Conservation (phyloP, 1,140 invertebrate genomes). For the Lanistes nyassanus region DNA sequence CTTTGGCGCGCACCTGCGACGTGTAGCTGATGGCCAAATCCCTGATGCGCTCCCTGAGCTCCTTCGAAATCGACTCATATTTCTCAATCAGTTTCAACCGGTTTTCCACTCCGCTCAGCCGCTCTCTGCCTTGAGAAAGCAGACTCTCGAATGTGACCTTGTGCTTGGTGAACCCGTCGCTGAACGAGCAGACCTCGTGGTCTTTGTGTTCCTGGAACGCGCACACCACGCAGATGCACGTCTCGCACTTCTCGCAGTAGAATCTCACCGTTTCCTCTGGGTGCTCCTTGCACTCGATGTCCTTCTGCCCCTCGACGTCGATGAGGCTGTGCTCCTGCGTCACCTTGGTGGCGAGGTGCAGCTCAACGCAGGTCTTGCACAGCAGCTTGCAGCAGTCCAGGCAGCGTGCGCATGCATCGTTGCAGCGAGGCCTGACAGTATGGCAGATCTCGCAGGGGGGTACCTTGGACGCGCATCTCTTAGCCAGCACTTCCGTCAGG, state of each 20-base stretch:
- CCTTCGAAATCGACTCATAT: slow-evolving; percentile 56
- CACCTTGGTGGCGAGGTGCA: slow-evolving; percentile 64
- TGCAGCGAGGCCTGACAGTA: slow-evolving; percentile 38
- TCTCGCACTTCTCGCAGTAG: slow-evolving; percentile 66
- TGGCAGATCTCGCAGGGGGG: slow-evolving; percentile 66
- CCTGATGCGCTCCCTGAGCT: slow-evolving; percentile 59
- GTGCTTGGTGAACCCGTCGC: slow-evolving; percentile 60
- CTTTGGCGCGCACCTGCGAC: slow-evolving; percentile 56
- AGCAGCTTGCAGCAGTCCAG: slow-evolving; percentile 66
- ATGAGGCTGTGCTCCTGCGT: slow-evolving; percentile 64
- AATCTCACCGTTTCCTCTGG: slow-evolving; percentile 63
- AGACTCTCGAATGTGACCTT: slow-evolving; percentile 51
- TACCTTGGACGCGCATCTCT: slow-evolving; percentile 45
- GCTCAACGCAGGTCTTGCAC: slow-evolving; percentile 61
- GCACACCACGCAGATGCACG: slow-evolving; percentile 65
- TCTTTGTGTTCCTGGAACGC: slow-evolving; percentile 65
- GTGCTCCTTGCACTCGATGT: slow-evolving; percentile 65
- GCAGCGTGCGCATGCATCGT: slow-evolving; percentile 63
- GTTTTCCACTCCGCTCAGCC: slow-evolving; percentile 42
- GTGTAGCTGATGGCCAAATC: slow-evolving; percentile 63
- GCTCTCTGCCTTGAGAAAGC: slow-evolving; percentile 48
- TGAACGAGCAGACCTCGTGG: slow-evolving; percentile 66
- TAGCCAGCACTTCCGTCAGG: slow-evolving; percentile 51
- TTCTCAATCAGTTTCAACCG: slow-evolving; percentile 57
- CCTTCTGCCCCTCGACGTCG: slow-evolving; percentile 65